Evolutionary conservation across 1,140 invertebrate genomes (phyloP).

Genomic region (Meteorus sp.): DNA sequence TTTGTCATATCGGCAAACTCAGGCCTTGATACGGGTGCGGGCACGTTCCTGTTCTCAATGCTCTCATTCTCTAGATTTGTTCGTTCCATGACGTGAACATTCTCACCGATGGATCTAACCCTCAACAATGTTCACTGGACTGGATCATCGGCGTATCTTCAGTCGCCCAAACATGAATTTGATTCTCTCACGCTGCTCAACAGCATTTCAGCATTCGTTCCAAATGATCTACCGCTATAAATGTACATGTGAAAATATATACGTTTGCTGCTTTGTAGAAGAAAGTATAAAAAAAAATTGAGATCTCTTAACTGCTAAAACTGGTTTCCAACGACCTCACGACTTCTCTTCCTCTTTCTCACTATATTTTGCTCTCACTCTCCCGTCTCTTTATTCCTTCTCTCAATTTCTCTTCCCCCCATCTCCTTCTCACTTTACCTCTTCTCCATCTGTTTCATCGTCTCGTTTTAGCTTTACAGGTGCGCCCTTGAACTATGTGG

Average conservation of each 20-base stretch:
- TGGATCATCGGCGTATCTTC: conserved; percentile 10
- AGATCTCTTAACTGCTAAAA: conserved; percentile 26
- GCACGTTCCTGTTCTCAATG: conserved; percentile 25
- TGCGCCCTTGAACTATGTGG: conserved; percentile 23
- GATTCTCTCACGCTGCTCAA: conserved; percentile 2
- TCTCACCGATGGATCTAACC: conserved; percentile 17
- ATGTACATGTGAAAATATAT: background rate
- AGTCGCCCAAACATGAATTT: conserved; percentile 10
- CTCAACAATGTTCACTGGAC: conserved; percentile 4
- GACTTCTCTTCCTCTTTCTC: conserved; percentile 25
- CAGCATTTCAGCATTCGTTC: conserved; percentile 12
- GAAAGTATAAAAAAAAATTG: conserved; percentile 13
- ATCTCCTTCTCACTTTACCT: background rate
- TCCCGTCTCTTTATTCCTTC: conserved; percentile 4
- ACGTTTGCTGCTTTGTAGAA: background rate
- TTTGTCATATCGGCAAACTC: too few species aligned
- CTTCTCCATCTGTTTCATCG: conserved; percentile 7
- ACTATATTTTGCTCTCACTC: conserved; percentile 1
- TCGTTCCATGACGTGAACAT: conserved; percentile 20
- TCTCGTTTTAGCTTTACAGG: conserved; percentile 10
- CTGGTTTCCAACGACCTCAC: conserved; percentile 28
- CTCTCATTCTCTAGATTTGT: conserved; percentile 31
- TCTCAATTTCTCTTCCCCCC: conserved; percentile 1
- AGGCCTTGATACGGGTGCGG: too few species aligned
- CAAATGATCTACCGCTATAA: conserved; percentile 9